Evolutionary conservation across 35 echinoderm and acorn worm genomes (phyloP), one percentile per base, ranked within the genome.

Genomic region (Anneissia japonica): DNA sequence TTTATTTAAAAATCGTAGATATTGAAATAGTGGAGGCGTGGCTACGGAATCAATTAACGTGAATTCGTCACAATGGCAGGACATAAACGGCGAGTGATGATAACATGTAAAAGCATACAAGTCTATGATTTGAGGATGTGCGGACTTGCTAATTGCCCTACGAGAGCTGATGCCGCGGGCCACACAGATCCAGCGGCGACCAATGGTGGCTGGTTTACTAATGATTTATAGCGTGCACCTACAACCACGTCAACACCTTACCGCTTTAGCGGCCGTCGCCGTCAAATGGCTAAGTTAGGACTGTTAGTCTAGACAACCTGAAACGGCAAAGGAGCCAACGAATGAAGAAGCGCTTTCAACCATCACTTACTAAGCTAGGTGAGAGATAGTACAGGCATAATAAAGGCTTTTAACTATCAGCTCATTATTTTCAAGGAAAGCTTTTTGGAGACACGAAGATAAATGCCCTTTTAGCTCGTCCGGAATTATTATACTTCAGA

Each of bases 381-480:
- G 51, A 64, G 51, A 64, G 51, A 64, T 64, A 64, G 51, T 64
- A 23, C 51, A 64, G 51, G 51, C 51, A 23, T 64, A 64, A 64
- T 64, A 64, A 64, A 64, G 51, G 6, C 51, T 64, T 64, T 64
- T 64, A 64, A 64, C 51, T 43, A 64, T 64, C 51, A 6, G 6
- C 51, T 64, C 51, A 64, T 64, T 64, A 64, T 64, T 64, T 64
- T 64, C 51, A 64, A 64, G 51, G 19, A 64, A 64, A 64, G 51
- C 51, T 64, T 64, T 64, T 64, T 64, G 51, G 51, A 64, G 51
- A 64, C 51, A 64, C 51, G 51, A 64, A 64, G 51, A 64, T 64
- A 64, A 64, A 9, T 64, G 51, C 51, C 51, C 51, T 19, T 64
- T 64, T 64, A 64, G 51, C 51, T 64, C 51, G 26, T 6, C 40